phyloP scores from a whole-genome alignment of 2,888 invertebrate species.

The Dendrolimus houi region DNA sequence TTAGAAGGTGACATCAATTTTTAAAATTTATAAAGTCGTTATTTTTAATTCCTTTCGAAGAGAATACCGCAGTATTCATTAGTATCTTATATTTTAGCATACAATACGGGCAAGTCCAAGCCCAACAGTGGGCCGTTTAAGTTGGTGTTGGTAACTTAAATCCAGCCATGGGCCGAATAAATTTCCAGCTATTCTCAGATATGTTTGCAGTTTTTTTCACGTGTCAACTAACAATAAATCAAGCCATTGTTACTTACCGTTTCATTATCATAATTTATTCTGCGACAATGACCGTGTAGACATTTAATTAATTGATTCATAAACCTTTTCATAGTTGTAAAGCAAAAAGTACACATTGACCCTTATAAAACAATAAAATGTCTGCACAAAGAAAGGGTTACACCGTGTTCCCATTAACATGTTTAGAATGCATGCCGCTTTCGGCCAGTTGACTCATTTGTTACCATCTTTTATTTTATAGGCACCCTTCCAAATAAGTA shows the following conservation, averaged over 20 bases:
- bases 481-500: conserved; percentile 31
- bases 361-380: conserved; percentile 70
- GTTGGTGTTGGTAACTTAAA: too few relatives aligned
- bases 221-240: conserved; percentile 54
- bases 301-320: conserved; percentile 76
- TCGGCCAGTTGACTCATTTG: conserved; percentile 63
- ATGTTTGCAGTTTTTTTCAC: conserved; percentile 39
- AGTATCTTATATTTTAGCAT: too few relatives aligned
- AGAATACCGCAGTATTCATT: too few relatives aligned
- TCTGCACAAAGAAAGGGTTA: conserved; percentile 62
- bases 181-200: conserved; percentile 60
- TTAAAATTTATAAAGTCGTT: too few relatives aligned
- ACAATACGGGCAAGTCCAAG: too few relatives aligned
- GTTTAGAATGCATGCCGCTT: conserved; percentile 56
- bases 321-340: conserved; percentile 61
- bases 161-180: conserved; percentile 12
- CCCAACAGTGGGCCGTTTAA: too few relatives aligned
- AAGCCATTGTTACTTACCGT: conserved; percentile 56
- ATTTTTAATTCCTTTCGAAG: too few relatives aligned
- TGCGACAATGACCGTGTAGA: conserved; percentile 69
- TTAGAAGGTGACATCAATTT: too few relatives aligned
- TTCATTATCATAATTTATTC: conserved; percentile 70
- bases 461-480: conserved; percentile 53
- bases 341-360: conserved; percentile 67
- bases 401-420: conserved; percentile 61